Base-by-base conservation (phyloP, 2,888 invertebrate species). In the Parascotia fuliginaria region DNA sequence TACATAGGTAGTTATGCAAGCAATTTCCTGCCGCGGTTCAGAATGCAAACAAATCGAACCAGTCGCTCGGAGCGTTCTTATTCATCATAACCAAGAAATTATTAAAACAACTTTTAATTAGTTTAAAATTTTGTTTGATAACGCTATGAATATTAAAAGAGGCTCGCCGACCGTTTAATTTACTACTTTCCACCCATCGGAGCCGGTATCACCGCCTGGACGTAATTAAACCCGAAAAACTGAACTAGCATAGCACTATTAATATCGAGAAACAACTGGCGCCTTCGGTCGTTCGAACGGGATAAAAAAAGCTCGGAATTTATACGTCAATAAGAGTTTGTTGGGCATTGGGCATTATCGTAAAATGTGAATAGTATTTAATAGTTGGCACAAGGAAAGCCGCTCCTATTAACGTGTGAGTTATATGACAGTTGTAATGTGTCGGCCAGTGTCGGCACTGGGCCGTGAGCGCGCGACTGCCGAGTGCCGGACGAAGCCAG, bases 61-160 rank as follows among this genome's bases (percentile, higher is more conserved):
- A 59, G 55, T 63, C 65, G 72, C 75, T 64, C 63, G 61, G 43
- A 63, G 68, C 73, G 45, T 51, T 71, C 60, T 54, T 60, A 68
- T 70, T 70, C 71, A n/a, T n/a, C n/a, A 69, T 73, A 70, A 69
- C 68, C 70, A 70, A 70, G 73, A 75, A 79, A 78, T 79, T 85
- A 83, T 83, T 81, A 81, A 80, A 72, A 83, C 84, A 83, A 83
- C 72, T 87, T 87, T 89, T 89, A 89, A 89, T 90, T 89, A 85
- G 86, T 89, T 89, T 84, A 85, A 83, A 85, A 87, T 84, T 87
- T 88, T 87, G 86, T 88, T 86, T 85, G 86, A 86, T 82, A 86
- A 85, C 80, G 85, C 87, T 86, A 89, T 89, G 90, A 89, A 89
- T 89, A 90, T 89, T 88, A 88, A 87, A 86, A 79, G 80, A 73